Conservation (phyloP, 1,140 invertebrate genomes). For the Caenorhabditis brenneri region DNA sequence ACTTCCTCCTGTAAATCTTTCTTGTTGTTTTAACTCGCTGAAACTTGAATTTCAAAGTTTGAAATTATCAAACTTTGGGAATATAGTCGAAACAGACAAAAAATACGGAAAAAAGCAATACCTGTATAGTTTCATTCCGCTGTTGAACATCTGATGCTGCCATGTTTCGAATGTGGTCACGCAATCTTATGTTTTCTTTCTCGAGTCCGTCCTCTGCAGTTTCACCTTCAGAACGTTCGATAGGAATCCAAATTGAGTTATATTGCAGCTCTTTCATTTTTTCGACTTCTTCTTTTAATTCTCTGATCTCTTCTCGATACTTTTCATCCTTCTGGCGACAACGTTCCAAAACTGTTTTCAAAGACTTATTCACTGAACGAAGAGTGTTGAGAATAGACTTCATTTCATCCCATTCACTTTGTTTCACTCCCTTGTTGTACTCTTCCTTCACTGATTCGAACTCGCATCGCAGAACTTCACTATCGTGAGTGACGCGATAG, state of each 20-base stretch:
- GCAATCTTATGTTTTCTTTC: too few species aligned
- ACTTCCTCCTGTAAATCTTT: slow-evolving; percentile 56
- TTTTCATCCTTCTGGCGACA: not conserved
- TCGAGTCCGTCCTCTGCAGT: not conserved
- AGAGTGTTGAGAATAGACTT: not conserved
- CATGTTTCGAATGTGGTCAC: too few species aligned
- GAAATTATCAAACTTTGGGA: too few species aligned
- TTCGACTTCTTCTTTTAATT: not conserved
- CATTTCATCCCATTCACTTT: slow-evolving; percentile 37
- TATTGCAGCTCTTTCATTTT: not conserved
- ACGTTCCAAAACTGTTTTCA: not conserved
- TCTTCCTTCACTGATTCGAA: not conserved
- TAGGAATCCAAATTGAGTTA: not conserved
- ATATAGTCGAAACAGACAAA: too few species aligned
- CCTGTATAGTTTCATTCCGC: too few species aligned
- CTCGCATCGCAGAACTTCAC: slow-evolving; percentile 15
- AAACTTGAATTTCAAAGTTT: too few species aligned
- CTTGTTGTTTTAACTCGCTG: too few species aligned
- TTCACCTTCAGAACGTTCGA: not conserved
- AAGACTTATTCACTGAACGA: not conserved
- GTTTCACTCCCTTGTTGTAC: slow-evolving; percentile 1
- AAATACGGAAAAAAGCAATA: too few species aligned
- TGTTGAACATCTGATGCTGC: too few species aligned
- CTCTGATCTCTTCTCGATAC: not conserved
- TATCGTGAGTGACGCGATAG: slow-evolving; percentile 15